These are phyloP conservation scores for Pogonocherus hispidulus DNA, from an alignment of 2,888 invertebrate genomes.

Conservation along the genomic window DNA sequence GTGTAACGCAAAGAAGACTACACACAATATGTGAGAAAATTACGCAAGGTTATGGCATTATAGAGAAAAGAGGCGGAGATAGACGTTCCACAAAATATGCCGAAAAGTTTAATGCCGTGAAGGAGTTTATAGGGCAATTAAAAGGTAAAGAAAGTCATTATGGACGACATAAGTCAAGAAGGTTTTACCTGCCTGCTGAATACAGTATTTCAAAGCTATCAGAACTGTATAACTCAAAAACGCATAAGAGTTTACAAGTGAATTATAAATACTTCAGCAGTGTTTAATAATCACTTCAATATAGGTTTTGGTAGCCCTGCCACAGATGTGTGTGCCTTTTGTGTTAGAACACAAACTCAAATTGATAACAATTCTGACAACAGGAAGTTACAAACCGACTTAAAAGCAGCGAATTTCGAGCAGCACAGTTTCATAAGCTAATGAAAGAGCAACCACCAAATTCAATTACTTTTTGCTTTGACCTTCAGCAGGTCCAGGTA, in stretches of 20 bases:
- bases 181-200: not conserved
- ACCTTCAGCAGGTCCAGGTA: not conserved
- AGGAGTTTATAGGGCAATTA: not conserved
- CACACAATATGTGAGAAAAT: not conserved
- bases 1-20: not conserved
- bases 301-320: slow-evolving; percentile 17
- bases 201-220: not conserved
- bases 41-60: not conserved
- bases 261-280: not conserved
- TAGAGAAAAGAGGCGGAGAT: not conserved
- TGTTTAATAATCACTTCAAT: slow-evolving; percentile 19
- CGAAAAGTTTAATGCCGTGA: not conserved
- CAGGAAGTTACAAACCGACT: not conserved
- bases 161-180: not conserved
- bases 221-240: not conserved
- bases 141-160: slow-evolving; percentile 12
- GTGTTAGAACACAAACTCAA: not conserved
- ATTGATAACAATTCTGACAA: not conserved
- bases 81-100: no score
- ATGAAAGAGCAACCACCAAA: not conserved
- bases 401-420: not conserved
- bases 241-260: not conserved
- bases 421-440: not conserved
- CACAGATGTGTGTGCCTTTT: not conserved
- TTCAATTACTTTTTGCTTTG: not conserved